Evolutionary conservation across 2,888 invertebrate species (phyloP), one percentile per base, ranked within the genome.

Genomic region (Melanargia galathea): DNA sequence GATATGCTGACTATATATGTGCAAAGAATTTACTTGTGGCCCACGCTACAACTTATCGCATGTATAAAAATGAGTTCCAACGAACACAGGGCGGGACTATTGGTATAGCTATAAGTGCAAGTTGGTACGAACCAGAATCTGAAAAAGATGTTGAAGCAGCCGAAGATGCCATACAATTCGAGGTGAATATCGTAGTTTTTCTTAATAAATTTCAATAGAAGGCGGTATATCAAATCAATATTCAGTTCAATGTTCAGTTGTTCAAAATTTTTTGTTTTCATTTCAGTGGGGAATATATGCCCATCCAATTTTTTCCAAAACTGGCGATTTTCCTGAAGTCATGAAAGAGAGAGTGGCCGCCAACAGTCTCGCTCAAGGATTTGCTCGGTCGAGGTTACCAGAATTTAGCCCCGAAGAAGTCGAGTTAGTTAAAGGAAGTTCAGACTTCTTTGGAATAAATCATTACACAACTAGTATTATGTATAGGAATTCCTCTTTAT

Each of bases 401-500:
- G 81, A 83, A 70, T 93, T 94, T 62, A 92, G 93, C 2, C 63
- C 77, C 0, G 90, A 93, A 56, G 95, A 95, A 89, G 88, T 94
- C 2, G 80, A 88, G 46, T 87, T 87, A 57, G 90, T 95, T 16
- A 87, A 83, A 11, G 93, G 90, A 38, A 74, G 78, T 0, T 91
- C 93, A 0, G 96, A 96, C 75, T 95, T 94, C 81, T 92, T 95
- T 65, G 95, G 95, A 10, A 78, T 96, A 6, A 96, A 96, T 72
- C 92, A 94, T 67, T 96, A 96, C 78, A 92, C 93, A 0, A 83
- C 92, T 6, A 76, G 75, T 63, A 72, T 92, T 51, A 84, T 82
- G 1, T 90, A 87, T 8, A 76, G 74, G 71, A 82, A 84, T 58
- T 77, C 75, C 8, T 75, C 76, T 16, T 72, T 73, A 0, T 72